phyloP scores from a whole-genome alignment of 2,797 vertebrate genomes.

The Ambastaia sidthimunki region DNA sequence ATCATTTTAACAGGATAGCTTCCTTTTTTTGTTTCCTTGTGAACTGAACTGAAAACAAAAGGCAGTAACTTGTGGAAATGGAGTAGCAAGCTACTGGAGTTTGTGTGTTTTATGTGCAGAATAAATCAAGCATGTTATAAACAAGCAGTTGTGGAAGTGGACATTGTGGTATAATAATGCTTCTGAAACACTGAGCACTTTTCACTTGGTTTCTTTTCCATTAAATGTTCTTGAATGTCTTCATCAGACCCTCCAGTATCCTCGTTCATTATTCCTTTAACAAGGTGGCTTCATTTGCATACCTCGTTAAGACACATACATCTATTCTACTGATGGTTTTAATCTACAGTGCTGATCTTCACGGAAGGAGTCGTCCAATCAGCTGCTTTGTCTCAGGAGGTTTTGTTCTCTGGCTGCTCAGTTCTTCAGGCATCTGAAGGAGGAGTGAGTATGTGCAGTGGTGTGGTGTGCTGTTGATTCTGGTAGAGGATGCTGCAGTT shows the following conservation, averaged over 20 bases:
- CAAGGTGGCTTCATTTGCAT: slow-evolving; percentile 30
- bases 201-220: slow-evolving; percentile 17
- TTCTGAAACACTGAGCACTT: no score
- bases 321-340: slow-evolving; percentile 45
- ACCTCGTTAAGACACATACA: slow-evolving; percentile 27
- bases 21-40: no score
- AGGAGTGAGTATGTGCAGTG: slow-evolving; percentile 45
- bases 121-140: no score
- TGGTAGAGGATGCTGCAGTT: not conserved
- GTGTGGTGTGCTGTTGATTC: slow-evolving; percentile 50
- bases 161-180: no score
- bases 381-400: slow-evolving; percentile 18
- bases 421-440: slow-evolving; percentile 43
- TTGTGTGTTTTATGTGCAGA: no score
- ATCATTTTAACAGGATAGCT: no score
- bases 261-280: slow-evolving; percentile 37
- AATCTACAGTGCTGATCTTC: slow-evolving; percentile 42
- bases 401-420: slow-evolving; percentile 18
- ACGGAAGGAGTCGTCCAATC: slow-evolving; percentile 29
- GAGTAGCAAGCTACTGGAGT: no score
- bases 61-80: no score
- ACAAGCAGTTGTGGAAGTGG: no score
- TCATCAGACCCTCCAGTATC: slow-evolving; percentile 36
- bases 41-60: no score
- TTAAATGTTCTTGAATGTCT: no score